Evolutionary conservation across 2,797 vertebrate genomes (phyloP).

Genomic region (Lophotriccus pileatus): DNA sequence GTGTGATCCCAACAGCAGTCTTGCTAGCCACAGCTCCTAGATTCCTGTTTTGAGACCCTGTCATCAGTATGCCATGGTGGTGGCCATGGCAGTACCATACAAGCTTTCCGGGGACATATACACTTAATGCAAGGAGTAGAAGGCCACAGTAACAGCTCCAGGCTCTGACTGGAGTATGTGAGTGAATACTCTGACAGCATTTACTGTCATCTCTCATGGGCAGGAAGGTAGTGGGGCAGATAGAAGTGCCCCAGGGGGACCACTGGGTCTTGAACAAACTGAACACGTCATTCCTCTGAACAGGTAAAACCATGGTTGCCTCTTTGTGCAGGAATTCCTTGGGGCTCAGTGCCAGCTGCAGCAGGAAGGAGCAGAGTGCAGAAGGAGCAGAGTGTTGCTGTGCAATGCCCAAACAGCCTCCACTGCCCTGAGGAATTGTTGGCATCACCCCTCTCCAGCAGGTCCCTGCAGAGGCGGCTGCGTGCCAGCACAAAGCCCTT

Average conservation of each 20-base stretch:
- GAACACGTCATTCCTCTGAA: not conserved
- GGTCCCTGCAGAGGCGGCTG: not conserved
- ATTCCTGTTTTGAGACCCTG: not conserved
- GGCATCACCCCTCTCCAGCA: not conserved
- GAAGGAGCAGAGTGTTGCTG: not conserved
- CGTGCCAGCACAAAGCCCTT: not conserved
- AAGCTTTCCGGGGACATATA: not conserved
- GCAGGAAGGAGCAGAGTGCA: not conserved
- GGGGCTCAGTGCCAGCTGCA: not conserved
- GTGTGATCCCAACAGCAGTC: not conserved
- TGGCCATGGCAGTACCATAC: not conserved
- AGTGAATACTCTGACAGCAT: not conserved
- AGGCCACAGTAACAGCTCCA: not conserved
- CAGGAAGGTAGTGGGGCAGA: not conserved
- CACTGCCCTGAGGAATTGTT: accelerated
- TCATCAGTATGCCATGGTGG: accelerated
- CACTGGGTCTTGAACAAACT: not conserved
- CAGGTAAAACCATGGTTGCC: accelerated
- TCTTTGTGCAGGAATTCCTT: not conserved
- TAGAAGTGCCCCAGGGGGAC: not conserved
- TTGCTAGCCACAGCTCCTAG: not conserved
- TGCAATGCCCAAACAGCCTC: not conserved
- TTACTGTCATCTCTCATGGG: not conserved
- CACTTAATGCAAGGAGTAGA: not conserved
- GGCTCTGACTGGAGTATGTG: not conserved